Evolutionary conservation across 2,113 vertebrate species (phyloP), one percentile per base, ranked within the genome.

Genomic region (Numenius arquata): DNA sequence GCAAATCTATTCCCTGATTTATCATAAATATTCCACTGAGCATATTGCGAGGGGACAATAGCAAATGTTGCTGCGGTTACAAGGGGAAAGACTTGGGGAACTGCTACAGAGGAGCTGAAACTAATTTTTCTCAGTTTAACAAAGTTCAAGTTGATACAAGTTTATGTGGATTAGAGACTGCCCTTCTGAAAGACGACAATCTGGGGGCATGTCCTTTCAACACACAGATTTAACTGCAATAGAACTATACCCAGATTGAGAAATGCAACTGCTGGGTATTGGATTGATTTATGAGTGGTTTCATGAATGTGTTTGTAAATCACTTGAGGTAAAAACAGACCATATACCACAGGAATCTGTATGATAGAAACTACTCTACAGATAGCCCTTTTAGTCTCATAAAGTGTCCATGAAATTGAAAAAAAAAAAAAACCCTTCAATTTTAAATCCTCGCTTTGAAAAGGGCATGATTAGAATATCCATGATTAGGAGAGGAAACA

Each of bases 401-500:
- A 74, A 96, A 72, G 8, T 62, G 25, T 56, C 81, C 53, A 29
- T 56, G 16, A 78, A 89, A 82, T 43, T 58, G 45, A 26, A 71
- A 74, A 75, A 48, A 72, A 68, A 71, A 63, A 41, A 40, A 71
- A 79, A 3, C 3, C 26, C 48, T 94, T 94, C 48, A 23, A 1
- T 82, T 81, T 96, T 34, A 88, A 81, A 93, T 91, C 38, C 84
- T 85, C 59, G 65, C 79, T 93, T 93, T 91, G 79, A 96, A 93
- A 95, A 94, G 91, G 66, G 13, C 71, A 93, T 85, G 53, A 94
- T 93, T 96, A 96, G 67, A 95, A 91, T 93, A 89, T 40, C 87
- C 58, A 78, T 96, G 94, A 96, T 96, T 96, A 91, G 89, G 58
- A 96, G 82, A 96, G 93, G 94, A 96, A 96, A 80, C 53, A n/a